phyloP scores from a whole-genome alignment of 1,140 invertebrate genomes.

The Cyclargus thomasi region DNA sequence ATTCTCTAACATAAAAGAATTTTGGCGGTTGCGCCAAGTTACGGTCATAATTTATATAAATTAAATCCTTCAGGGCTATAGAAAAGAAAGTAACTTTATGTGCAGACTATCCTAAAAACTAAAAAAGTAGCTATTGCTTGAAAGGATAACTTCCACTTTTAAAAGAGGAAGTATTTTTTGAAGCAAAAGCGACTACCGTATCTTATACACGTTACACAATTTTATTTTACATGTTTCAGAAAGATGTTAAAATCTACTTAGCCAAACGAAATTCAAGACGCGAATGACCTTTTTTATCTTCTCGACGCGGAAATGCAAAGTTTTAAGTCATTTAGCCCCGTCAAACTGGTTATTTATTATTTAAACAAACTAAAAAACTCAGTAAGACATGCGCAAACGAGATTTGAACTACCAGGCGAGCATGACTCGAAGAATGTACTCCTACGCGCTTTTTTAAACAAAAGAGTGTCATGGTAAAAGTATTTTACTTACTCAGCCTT shows the following conservation, averaged over 20 bases:
- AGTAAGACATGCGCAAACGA: conserved; percentile 70
- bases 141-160: too few relatives aligned
- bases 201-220: too few relatives aligned
- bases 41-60: too few relatives aligned
- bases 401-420: conserved; percentile 63
- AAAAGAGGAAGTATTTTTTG: too few relatives aligned
- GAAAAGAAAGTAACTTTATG: too few relatives aligned
- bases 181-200: too few relatives aligned
- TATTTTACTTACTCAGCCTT: neutral
- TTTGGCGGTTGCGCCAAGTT: too few relatives aligned
- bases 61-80: too few relatives aligned
- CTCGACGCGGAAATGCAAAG: conserved; percentile 68
- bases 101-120: too few relatives aligned
- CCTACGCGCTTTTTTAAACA: conserved; percentile 21
- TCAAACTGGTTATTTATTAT: conserved; percentile 61
- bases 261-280: conserved; percentile 32
- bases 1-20: too few relatives aligned
- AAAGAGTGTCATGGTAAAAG: neutral
- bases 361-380: conserved; percentile 57
- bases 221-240: too few relatives aligned
- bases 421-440: conserved; percentile 49
- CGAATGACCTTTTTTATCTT: conserved; percentile 68
- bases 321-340: conserved; percentile 55
- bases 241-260: neutral
- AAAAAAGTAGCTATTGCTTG: too few relatives aligned